A percentile compares a stretch with the other conserved stretches of the same genome.
Evolutionary conservation across 2,888 invertebrate species (phyloP).

Genomic region (Eristalis tenax): DNA sequence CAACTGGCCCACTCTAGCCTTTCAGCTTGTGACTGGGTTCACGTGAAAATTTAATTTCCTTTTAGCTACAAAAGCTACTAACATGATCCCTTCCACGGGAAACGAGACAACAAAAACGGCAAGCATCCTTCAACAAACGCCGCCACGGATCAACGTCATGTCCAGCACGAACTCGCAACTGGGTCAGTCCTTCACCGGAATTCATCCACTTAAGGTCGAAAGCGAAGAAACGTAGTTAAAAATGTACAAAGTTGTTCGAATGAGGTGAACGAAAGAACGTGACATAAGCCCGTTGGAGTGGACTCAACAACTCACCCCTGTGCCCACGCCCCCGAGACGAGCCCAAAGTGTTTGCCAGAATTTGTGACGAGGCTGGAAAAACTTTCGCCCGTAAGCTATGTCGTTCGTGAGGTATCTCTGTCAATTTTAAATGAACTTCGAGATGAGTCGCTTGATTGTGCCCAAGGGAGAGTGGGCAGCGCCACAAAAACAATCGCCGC

Average conservation of each 20-base stretch:
- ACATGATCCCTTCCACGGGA: not conserved
- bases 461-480: not conserved
- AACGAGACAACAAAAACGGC: not conserved
- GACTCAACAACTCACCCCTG: not conserved
- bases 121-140: not conserved
- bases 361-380: not conserved
- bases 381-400: not conserved
- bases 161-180: not conserved
- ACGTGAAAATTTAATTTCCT: no score
- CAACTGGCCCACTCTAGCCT: no score
- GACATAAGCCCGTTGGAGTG: not conserved
- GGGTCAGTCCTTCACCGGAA: not conserved
- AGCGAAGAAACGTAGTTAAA: not conserved
- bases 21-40: no score
- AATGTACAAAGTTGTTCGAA: not conserved
- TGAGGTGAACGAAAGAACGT: not conserved
- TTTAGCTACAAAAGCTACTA: not conserved
- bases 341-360: not conserved
- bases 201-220: not conserved
- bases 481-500: not conserved
- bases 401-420: not conserved
- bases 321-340: no score
- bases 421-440: not conserved
- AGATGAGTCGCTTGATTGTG: not conserved
- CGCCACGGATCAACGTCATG: not conserved